Conservation (phyloP, 2,113 vertebrate species). For the Alectura lathami region DNA sequence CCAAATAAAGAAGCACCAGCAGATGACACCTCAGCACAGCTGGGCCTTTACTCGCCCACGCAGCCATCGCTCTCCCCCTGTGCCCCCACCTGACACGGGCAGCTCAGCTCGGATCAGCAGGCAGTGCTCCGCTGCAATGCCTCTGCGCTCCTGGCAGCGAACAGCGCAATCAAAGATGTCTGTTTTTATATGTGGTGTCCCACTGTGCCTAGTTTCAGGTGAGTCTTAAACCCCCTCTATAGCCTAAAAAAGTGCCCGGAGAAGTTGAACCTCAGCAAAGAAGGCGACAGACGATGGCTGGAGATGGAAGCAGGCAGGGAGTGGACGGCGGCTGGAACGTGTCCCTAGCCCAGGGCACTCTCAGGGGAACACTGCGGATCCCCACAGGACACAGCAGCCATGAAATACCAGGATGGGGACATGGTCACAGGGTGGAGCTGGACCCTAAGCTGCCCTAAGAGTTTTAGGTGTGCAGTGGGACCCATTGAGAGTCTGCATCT, state of each 20-base stretch:
- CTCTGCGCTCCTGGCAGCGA: background rate
- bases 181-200: conserved; percentile 39
- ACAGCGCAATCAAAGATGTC: conserved; percentile 41
- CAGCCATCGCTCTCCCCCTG: background rate
- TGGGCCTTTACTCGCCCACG: background rate
- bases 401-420: background rate
- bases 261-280: background rate
- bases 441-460: background rate
- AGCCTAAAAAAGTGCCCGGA: background rate
- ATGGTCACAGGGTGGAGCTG: background rate
- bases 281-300: background rate
- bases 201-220: background rate
- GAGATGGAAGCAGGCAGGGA: background rate
- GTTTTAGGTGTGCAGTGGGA: background rate
- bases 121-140: conserved; percentile 4
- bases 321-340: background rate
- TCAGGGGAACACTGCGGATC: background rate
- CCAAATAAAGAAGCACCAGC: background rate
- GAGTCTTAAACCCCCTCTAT: background rate
- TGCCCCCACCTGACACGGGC: background rate
- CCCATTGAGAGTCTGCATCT: background rate
- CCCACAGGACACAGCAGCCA: background rate
- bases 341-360: background rate
- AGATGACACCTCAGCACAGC: background rate
- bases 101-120: conserved; percentile 19